Evolutionary conservation across 2,113 vertebrate species (phyloP).

Genomic region (Nicator chloris): DNA sequence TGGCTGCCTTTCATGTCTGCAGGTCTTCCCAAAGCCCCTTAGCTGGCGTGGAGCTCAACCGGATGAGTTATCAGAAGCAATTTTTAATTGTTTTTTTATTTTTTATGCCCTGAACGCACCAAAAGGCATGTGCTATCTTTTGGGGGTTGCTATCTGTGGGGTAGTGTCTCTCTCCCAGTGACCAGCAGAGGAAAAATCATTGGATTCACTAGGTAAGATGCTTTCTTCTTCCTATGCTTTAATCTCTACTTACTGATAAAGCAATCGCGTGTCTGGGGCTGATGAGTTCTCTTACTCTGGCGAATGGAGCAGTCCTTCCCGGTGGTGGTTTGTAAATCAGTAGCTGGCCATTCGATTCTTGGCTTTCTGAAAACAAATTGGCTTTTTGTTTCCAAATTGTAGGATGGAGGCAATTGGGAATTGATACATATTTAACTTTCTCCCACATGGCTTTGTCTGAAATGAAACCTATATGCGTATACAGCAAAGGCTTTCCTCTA

Average conservation of each 20-base stretch:
- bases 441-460: slow-evolving; percentile 6
- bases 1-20: not conserved
- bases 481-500: not conserved
- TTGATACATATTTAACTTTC: not conserved
- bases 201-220: slow-evolving; percentile 72
- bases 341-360: slow-evolving; percentile 2
- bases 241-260: slow-evolving; percentile 40
- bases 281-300: slow-evolving; percentile 9
- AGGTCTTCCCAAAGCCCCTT: not conserved
- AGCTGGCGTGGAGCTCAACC: not conserved
- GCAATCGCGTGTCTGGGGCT: slow-evolving; percentile 7
- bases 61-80: not conserved
- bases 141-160: not conserved
- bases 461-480: not conserved
- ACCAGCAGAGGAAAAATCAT: slow-evolving; percentile 33
- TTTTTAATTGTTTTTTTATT: not conserved
- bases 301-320: not conserved
- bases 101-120: not conserved
- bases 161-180: not conserved
- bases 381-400: slow-evolving; percentile 35
- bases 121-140: not conserved
- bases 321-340: not conserved
- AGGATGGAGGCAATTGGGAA: slow-evolving; percentile 1
- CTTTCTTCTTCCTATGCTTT: slow-evolving; percentile 57
- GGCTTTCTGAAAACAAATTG: slow-evolving; percentile 12